Evolutionary conservation across 2,797 vertebrate species (phyloP).

Genomic region (Poeciliopsis paucimaculata): DNA sequence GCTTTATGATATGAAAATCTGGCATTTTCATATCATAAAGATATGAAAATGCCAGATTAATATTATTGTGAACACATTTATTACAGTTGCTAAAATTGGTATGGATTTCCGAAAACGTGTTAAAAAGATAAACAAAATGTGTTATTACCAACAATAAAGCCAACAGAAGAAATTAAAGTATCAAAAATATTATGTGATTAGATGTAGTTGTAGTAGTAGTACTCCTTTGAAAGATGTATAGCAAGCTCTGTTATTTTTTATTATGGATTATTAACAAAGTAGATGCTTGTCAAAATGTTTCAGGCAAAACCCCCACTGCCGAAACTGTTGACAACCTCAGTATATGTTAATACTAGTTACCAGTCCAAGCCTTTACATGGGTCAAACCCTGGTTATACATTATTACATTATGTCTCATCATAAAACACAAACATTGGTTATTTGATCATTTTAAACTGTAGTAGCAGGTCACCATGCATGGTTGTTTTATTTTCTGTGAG

Average conservation of each 20-base stretch:
- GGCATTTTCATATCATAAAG: too few relatives aligned
- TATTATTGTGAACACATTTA: not conserved
- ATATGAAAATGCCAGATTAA: not conserved
- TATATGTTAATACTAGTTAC: not conserved
- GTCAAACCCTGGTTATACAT: not conserved
- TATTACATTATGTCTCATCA: slow-evolving; percentile 9
- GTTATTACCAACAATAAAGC: not conserved
- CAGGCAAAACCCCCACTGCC: not conserved
- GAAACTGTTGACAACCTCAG: too few relatives aligned
- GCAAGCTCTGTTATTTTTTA: not conserved
- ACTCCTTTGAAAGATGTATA: not conserved
- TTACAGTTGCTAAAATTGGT: not conserved
- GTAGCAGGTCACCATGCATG: not conserved
- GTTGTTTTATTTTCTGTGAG: not conserved
- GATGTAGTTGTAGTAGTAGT: not conserved
- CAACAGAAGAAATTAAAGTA: not conserved
- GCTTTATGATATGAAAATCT: too few relatives aligned
- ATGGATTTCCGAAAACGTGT: not conserved
- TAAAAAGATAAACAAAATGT: not conserved
- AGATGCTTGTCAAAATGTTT: not conserved
- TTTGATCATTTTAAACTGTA: not conserved
- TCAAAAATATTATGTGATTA: not conserved
- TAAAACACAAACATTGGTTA: slow-evolving; percentile 1
- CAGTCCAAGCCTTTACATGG: slow-evolving; percentile 1
- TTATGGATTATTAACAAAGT: not conserved